Evolutionary conservation across 2,797 vertebrate species (phyloP).

Genomic region (Eulemur albifrons): DNA sequence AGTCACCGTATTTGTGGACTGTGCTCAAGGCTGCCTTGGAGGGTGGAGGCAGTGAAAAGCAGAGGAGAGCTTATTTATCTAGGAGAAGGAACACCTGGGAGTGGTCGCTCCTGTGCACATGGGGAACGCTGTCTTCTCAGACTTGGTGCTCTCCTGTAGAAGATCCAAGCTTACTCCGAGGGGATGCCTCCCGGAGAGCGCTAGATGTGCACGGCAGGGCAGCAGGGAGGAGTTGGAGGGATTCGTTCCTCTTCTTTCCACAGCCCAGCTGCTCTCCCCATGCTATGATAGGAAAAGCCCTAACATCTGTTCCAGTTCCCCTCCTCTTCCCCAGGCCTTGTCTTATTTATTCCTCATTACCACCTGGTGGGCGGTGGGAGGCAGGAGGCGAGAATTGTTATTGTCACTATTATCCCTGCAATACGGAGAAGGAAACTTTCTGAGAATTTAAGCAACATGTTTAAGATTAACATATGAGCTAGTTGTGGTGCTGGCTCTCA

Average conservation of each 20-base stretch:
- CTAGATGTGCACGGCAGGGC: not conserved
- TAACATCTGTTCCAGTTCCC: not conserved
- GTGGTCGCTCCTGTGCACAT: not conserved
- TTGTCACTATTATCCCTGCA: not conserved
- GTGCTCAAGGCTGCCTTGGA: not conserved
- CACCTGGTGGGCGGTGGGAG: no score
- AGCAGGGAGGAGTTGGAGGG: not conserved
- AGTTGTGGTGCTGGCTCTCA: not conserved
- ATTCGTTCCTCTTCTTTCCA: not conserved
- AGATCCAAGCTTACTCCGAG: not conserved
- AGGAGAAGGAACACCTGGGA: not conserved
- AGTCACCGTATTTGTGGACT: not conserved
- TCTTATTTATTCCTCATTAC: not conserved
- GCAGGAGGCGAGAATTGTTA: no score
- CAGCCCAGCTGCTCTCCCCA: not conserved
- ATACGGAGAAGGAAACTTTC: not conserved
- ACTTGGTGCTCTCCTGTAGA: not conserved
- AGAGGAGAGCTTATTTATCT: not conserved
- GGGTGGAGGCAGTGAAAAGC: not conserved
- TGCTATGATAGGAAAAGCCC: not conserved
- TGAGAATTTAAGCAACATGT: not conserved
- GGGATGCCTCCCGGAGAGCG: not conserved
- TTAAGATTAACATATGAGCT: not conserved
- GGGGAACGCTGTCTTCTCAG: not conserved
- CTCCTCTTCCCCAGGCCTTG: not conserved